phyloP scores from a whole-genome alignment of 2,888 invertebrate genomes.

The Drosophila melanosoma region DNA sequence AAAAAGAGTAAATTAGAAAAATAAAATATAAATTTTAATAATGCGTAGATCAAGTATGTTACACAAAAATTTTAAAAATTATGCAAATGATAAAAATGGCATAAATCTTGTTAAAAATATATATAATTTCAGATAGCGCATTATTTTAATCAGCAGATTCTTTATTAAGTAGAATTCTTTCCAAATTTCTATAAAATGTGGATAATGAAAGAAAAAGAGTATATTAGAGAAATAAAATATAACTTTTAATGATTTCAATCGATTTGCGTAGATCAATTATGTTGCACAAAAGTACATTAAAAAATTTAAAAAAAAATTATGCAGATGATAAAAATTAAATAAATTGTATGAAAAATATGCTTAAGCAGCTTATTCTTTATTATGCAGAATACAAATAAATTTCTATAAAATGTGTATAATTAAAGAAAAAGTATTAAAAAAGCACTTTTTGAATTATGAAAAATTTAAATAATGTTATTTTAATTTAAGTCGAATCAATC shows the following conservation, averaged over 20 bases:
- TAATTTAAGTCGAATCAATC: neutral
- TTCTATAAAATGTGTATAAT: neutral
- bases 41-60: neutral
- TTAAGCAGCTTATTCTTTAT: too few relatives aligned
- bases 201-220: too few relatives aligned
- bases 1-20: too few relatives aligned
- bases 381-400: neutral
- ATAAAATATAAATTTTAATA: neutral
- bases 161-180: neutral
- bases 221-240: too few relatives aligned
- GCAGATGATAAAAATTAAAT: neutral
- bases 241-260: neutral
- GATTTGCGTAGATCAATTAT: neutral
- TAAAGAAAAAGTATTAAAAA: neutral
- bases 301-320: neutral
- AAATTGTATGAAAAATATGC: neutral
- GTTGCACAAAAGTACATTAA: neutral
- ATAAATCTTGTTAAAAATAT: neutral
- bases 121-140: neutral
- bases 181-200: too few relatives aligned
- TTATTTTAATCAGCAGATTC: neutral
- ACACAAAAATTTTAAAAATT: neutral
- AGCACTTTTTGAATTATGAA: neutral
- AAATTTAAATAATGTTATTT: neutral
- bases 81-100: neutral